Base-by-base conservation (phyloP, 1,140 invertebrate species). In the Pogonognathellus flavescens region DNA sequence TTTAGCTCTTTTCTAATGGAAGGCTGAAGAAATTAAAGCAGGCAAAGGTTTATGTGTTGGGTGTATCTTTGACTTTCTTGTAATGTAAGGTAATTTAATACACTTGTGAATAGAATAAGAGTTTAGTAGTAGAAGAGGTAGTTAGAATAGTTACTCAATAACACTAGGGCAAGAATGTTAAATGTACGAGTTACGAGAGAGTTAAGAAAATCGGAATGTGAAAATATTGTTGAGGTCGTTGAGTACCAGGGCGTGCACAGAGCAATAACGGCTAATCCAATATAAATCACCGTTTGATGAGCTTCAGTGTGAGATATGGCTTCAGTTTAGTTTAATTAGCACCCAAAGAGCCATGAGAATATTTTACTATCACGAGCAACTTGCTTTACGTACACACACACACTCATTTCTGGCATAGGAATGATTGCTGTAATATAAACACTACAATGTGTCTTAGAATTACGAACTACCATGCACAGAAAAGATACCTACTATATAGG, bases 241-340 rank as follows among this genome's bases (percentile, higher is more conserved):
- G 55, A 81, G 52, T 81, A 59, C 9, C 80, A 70, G 85, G 85
- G 85, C 85, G 86, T 84, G 70, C 20, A 84, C 84, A 6, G 16
- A 62, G 86, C 66, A 83, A 81, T 81, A 84, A 84, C 66, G 85
- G 84, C 86, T 87, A 85, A 87, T 87, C 86, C 84, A 85, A 84
- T 85, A 84, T 87, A 87, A 87, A 87, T 87, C 86, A 87, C 84
- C 82, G 72, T 83, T 84, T 85, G 86, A 87, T 87, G 86, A 87
- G 84, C 81, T 70, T 85, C 82, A 85, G 31, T 57, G 84, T 87
- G 86, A 87, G 84, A 85, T 87, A 87, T 87, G 86, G 84, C 86
- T 87, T 85, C 66, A 62, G 52, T 66, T 31, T 72, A 70, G 62
- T 85, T 87, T 87, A 87, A 87, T 87, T 87, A 87, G 86, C 86